phyloP scores from a whole-genome alignment of 1,140 invertebrate species.

The Mactra quadrangularis region DNA sequence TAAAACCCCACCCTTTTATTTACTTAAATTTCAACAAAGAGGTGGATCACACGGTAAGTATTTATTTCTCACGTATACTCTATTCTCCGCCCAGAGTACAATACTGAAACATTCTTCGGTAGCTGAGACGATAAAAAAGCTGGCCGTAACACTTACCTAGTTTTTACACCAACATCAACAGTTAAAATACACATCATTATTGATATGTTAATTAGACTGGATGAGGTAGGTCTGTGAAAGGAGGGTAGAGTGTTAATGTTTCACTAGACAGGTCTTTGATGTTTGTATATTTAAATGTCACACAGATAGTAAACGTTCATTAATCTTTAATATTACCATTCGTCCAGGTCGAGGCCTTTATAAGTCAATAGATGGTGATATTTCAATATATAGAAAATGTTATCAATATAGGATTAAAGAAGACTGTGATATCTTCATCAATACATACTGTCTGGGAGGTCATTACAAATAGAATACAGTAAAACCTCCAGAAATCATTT shows the following conservation, averaged over 20 bases:
- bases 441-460: no score
- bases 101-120: conserved; percentile 37
- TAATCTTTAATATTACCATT: conserved; percentile 29
- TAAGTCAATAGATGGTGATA: no score
- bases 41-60: background rate
- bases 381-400: no score
- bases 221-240: no score
- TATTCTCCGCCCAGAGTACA: conserved; percentile 35
- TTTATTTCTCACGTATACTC: conserved; percentile 27
- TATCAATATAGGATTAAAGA: no score
- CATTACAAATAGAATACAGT: no score
- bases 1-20: conserved; percentile 45
- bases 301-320: conserved; percentile 33
- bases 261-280: conserved; percentile 35
- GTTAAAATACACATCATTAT: no score
- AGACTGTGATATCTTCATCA: no score
- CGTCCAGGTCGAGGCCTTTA: conserved; percentile 2
- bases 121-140: conserved; percentile 36
- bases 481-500: no score
- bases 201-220: no score
- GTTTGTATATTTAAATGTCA: conserved; percentile 35
- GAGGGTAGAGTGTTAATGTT: background rate
- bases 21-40: conserved; percentile 23
- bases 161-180: no score
- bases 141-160: no score